phyloP scores from a whole-genome alignment of 2,797 vertebrate species.

The Sus cebifrons region DNA sequence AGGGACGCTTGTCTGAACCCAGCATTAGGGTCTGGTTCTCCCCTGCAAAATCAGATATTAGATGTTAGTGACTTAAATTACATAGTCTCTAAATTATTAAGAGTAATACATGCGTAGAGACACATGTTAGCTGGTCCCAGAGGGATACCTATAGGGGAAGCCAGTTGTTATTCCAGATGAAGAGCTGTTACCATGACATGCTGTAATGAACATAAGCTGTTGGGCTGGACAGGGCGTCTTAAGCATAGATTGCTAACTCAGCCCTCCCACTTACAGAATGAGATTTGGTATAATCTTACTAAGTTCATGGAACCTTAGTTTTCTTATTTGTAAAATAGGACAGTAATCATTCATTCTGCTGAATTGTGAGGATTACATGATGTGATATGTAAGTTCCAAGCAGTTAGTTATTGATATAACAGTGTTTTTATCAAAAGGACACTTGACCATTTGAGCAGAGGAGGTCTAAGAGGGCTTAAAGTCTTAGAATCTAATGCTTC shows the following conservation, averaged over 20 bases:
- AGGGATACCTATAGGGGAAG: background rate
- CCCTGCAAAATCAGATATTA: background rate
- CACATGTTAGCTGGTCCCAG: background rate
- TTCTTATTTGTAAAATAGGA: background rate
- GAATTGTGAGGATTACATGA: background rate
- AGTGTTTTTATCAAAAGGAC: background rate
- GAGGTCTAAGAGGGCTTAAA: background rate
- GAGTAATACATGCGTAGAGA: background rate
- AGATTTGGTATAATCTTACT: background rate
- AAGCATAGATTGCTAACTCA: background rate
- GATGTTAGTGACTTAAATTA: background rate
- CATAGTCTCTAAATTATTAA: background rate
- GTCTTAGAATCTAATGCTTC: background rate
- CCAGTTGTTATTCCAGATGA: background rate
- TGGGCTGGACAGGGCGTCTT: background rate
- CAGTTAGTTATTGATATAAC: background rate
- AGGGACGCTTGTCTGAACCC: background rate
- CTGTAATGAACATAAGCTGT: background rate
- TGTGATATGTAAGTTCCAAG: background rate
- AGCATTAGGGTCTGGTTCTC: background rate
- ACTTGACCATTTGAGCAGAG: background rate
- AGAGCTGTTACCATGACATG: background rate
- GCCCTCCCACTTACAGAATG: background rate
- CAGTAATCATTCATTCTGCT: background rate
- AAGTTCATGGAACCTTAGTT: background rate